Base-by-base conservation (phyloP, 1,140 invertebrate genomes). In the Ectropis grisescens region DNA sequence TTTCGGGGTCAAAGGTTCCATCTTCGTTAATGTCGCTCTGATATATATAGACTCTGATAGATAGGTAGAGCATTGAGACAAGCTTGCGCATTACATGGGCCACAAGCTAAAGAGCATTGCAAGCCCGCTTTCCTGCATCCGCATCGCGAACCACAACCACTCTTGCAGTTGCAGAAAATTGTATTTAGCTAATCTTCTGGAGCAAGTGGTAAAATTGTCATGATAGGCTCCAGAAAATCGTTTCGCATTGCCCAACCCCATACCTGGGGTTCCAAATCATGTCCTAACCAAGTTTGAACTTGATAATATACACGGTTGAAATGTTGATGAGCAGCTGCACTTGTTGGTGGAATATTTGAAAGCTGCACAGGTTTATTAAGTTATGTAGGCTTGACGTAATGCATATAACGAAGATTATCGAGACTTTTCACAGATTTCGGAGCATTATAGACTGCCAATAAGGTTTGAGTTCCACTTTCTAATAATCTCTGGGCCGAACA, bases 221-320 rank as follows among this genome's bases (percentile, higher is more conserved):
- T 43, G 6, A 55, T 50, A 28, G 68, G 61, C 27, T 56, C 24
- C 15, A 70, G 13, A 6, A 57, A 33, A 27, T 37, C 28, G 25
- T 54, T 41, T 32, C 26, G 36, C 11, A 50, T 11, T 33, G 29
- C 41, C 64, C 55, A 69, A 15, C 55, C 59, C 57, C 60, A 71
- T 34, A 42, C 36, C 37, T 55, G 28, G 11, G 64, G 57, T 27
- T 53, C 31, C 29, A 67, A 33, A 25, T 61, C 30, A 27, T 56
- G 37, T 12, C 57, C 55, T 35, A 60, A 34, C 57, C 64, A 72
- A 24, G 35, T 46, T 48, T 69, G 59, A 36, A 74, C 33, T 48
- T 74, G 53, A 29, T 58, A 61, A 31, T 68, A 70, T 1, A 68
- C 56, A 31, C 65, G 41, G 34, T 53, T 44, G 27, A 51, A 12